Conservation (phyloP, 2,888 invertebrate species). For the Ormyrus pomaceus region DNA sequence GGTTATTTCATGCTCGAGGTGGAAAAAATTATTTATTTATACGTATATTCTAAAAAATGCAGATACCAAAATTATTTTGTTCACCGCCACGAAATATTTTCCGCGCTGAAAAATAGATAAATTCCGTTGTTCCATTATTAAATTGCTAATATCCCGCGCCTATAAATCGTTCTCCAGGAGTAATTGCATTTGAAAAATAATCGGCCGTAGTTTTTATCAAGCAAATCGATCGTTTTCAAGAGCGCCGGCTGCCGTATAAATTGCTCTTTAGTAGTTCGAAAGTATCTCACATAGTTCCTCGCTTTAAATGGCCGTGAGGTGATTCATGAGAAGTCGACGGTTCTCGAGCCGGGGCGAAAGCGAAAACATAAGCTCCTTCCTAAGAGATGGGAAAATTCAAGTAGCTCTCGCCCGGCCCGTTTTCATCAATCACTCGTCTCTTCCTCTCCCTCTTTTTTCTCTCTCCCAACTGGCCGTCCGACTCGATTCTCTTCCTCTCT, state of each 20-base stretch:
- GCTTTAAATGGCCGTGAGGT: slow-evolving; percentile 7
- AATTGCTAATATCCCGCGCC: background rate
- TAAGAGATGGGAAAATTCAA: slow-evolving; percentile 41
- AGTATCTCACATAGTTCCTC: slow-evolving; percentile 11
- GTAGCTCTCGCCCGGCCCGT: background rate
- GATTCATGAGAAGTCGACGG: slow-evolving; percentile 39
- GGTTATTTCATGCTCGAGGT: too few species aligned
- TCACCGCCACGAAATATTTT: too few species aligned
- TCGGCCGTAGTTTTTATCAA: too few species aligned
- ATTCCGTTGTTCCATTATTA: too few species aligned
- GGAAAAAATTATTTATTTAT: too few species aligned
- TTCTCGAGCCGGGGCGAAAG: background rate
- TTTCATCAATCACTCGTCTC: slow-evolving; percentile 37
- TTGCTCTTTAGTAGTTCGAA: slow-evolving; percentile 11
- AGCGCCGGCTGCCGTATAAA: slow-evolving; percentile 1
- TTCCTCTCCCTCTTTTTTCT: background rate
- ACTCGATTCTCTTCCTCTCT: background rate
- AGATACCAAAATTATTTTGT: too few species aligned
- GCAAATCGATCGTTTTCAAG: slow-evolving; percentile 8
- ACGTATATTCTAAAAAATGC: too few species aligned
- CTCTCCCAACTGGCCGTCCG: background rate
- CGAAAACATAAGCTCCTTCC: slow-evolving; percentile 38
- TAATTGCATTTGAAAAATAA: too few species aligned
- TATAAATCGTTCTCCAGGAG: background rate
- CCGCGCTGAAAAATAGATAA: too few species aligned